These are phyloP conservation scores for Myopa tessellatipennis DNA, from an alignment of 2,888 invertebrate genomes.

Conservation along the genomic window DNA sequence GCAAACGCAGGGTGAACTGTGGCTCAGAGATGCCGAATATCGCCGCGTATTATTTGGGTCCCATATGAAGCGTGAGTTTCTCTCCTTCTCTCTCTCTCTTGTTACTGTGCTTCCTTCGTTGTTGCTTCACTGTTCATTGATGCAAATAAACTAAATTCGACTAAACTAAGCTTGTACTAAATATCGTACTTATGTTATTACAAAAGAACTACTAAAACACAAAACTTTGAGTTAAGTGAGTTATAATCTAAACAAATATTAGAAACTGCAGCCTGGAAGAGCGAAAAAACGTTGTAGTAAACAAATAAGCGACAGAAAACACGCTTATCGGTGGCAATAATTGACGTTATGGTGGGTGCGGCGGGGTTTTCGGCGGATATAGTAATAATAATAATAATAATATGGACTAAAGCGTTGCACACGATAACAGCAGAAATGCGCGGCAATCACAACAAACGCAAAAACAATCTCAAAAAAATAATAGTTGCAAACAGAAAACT, in stretches of 20 bases:
- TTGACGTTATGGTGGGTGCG: not conserved
- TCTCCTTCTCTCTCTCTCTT: too few relatives aligned
- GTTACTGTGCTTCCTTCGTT: too few relatives aligned
- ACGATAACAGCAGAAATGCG: conserved; percentile 22
- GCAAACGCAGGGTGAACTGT: conserved; percentile 1
- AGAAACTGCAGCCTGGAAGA: not conserved
- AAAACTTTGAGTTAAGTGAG: not conserved
- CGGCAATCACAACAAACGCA: conserved; percentile 5
- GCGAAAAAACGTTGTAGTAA: not conserved
- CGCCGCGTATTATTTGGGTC: too few relatives aligned
- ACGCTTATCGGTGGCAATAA: conserved; percentile 19
- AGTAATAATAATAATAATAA: conserved; percentile 15
- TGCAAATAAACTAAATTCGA: too few relatives aligned
- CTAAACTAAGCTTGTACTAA: too few relatives aligned
- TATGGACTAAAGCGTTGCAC: conserved; percentile 26
- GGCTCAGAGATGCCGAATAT: not conserved
- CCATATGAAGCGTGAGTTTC: too few relatives aligned
- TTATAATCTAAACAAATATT: conserved; percentile 15
- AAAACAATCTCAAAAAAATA: conserved; percentile 17
- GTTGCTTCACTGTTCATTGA: too few relatives aligned
- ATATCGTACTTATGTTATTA: too few relatives aligned
- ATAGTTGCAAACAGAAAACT: conserved; percentile 33
- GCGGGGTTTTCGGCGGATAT: not conserved
- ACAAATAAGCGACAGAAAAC: not conserved
- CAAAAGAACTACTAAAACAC: not conserved